phyloP scores from a whole-genome alignment of 2,797 vertebrate genomes.

The Dipus sagitta region DNA sequence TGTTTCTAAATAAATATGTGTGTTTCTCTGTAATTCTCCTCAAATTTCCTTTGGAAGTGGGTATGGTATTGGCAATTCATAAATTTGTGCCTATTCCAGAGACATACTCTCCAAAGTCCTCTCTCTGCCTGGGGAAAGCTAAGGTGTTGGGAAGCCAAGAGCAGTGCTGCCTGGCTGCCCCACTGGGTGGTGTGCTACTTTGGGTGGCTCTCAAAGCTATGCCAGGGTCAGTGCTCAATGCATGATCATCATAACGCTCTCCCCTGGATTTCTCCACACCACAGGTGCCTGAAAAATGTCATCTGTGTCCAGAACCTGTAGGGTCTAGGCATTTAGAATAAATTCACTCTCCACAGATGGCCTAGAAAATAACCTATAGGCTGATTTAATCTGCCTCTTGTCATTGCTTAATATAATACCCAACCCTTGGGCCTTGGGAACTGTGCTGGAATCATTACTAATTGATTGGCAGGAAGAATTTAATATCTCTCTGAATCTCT shows the following conservation, averaged over 20 bases:
- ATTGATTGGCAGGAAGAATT: constrained; percentile 52
- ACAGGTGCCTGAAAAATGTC: not conserved
- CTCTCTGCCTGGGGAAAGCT: not conserved
- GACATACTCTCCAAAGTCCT: not conserved
- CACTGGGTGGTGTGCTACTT: no score
- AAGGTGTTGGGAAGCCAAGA: not conserved
- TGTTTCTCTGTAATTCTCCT: not conserved
- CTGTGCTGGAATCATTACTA: constrained; percentile 38
- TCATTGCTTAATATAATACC: not conserved
- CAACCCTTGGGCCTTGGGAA: not conserved
- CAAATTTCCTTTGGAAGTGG: constrained; percentile 2
- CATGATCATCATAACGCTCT: not conserved
- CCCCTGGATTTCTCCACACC: not conserved
- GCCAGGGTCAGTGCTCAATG: not conserved
- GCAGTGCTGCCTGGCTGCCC: not conserved
- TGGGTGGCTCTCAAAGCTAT: not conserved
- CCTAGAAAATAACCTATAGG: not conserved
- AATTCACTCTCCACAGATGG: not conserved
- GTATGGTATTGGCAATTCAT: not conserved
- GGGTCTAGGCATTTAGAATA: not conserved
- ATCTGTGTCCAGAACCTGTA: not conserved
- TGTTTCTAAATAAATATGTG: no score
- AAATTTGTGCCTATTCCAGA: not conserved
- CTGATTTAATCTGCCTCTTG: not conserved
- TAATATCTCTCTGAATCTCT: constrained; percentile 61